Evolutionary conservation across 2,113 vertebrate genomes (phyloP), one percentile per base, ranked within the genome.

Genomic region (Glaucidium brasilianum): DNA sequence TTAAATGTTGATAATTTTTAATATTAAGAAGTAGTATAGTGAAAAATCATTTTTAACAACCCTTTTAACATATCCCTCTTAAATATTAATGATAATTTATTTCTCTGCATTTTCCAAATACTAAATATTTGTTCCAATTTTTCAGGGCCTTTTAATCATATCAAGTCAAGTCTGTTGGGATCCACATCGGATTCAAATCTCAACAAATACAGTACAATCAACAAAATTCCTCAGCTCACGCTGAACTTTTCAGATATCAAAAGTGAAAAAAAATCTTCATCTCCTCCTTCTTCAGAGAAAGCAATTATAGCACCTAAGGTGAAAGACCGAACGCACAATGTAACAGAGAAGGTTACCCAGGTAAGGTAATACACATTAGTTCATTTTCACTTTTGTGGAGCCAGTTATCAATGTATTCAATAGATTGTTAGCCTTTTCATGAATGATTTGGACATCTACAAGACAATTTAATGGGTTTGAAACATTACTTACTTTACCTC

Each of bases 331-430:
- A 99, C 99, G 78, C 99, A 99, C 98, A 99, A 99, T 67, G 99
- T 99, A 96, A 99, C 99, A 21, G 99, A 99, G 91, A 99, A 99
- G 88, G 99, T 99, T 95, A 99, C 99, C 64, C 99, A 99, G 99
- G 99, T 99, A 98, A 98, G 11, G 50, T 23, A 92, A 63, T 88
- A 53, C 8, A 8, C 39, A 29, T 52, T 50, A 68, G 22, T 45
- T 41, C 3, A 26, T 84, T 85, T 96, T 83, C 66, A 62, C 22
- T 34, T 47, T 47, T 49, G 16, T 83, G 14, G 67, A 66, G 50
- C 14, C 34, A 30, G 45, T 85, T 88, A 68, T 50, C 35, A 66
- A 12, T 30, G 21, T 56, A 71, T 76, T 87, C 39, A 66, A 41
- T 7, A 79, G 20, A 64, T 49, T 81, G 13, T 80, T 69, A 72